phyloP scores from a whole-genome alignment of 30 jellyfish, hydroid and myxozoan species.

The Mastigias papua region DNA sequence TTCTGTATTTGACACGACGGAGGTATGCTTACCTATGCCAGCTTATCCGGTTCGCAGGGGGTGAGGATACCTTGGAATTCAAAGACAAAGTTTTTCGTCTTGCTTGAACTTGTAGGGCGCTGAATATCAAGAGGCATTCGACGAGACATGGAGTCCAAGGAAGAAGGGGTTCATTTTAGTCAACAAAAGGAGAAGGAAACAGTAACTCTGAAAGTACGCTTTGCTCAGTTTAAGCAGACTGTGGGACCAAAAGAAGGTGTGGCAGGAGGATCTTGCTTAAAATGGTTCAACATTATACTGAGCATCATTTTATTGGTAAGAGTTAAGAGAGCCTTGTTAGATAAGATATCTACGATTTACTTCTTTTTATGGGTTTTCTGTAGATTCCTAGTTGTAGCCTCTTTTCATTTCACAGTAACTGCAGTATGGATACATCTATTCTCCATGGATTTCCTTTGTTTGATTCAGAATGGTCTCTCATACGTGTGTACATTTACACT shows the following conservation, averaged over 20 bases:
- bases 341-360: neutral
- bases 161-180: conserved; percentile 34
- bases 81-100: neutral
- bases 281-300: conserved; percentile 32
- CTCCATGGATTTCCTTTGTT: too few relatives aligned
- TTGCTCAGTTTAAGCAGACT: conserved; percentile 63
- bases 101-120: neutral
- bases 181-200: conserved; percentile 55
- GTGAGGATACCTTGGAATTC: neutral
- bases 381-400: neutral
- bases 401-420: too few relatives aligned
- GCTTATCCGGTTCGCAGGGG: neutral
- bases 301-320: conserved; percentile 58
- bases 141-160: conserved; percentile 49
- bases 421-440: too few relatives aligned
- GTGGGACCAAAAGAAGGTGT: conserved; percentile 21
- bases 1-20: too few relatives aligned
- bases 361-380: neutral
- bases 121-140: neutral
- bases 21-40: too few relatives aligned
- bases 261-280: conserved; percentile 27
- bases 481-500: too few relatives aligned
- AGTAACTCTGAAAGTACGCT: conserved; percentile 41
- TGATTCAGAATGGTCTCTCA: too few relatives aligned
- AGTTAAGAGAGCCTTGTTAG: neutral